Base-by-base conservation (phyloP, 2,888 invertebrate species). In the Agriopis leucophaearia region DNA sequence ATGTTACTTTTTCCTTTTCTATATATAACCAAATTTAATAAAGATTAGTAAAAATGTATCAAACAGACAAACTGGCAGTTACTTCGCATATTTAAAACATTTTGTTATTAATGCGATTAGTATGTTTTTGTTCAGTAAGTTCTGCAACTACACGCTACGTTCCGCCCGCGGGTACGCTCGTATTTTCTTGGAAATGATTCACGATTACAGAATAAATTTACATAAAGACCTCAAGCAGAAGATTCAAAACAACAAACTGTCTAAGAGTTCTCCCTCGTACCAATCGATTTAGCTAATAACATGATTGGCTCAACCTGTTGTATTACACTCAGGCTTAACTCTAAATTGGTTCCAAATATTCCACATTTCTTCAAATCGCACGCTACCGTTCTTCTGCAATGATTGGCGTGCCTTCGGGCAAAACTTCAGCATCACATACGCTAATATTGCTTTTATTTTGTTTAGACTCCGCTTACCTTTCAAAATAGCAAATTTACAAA, bases 271-370 rank as follows among this genome's bases (percentile, higher is more conserved):
- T 18, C 40, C 48, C 54, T 35, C 60, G 42, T 54, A 10, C 48
- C 27, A 54, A 40, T 18, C 27, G 48, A 64, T 72, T 66, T 55
- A 36, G 51, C 36, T 69, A 69, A 72, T 67, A 4, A 63, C 64
- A 72, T 64, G 63, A 72, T 72, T 72, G 68, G 16, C 13, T 13
- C 27, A 7, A 13, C 8, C 8, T 15, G 52, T 13, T 35, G 35
- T 27, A 16, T 18, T 51, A 51, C 7, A n/a, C 10, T 40, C 35
- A 18, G 18, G 16, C 27, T 40, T 35, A 44, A 10, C 35, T 60
- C 54, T 8, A 60, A 56, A 59, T 68, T 55, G 40, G 55, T 45
- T 51, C 0, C 13, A 63, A 67, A 68, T 64, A 45, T 60, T 59
- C 50, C 15, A 48, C 27, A 52, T 38, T 51, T 62, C n/a, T 55